Evolutionary conservation across 2,797 vertebrate species (phyloP), one percentile per base, ranked within the genome.

Genomic region (Enteromius argenteus): DNA sequence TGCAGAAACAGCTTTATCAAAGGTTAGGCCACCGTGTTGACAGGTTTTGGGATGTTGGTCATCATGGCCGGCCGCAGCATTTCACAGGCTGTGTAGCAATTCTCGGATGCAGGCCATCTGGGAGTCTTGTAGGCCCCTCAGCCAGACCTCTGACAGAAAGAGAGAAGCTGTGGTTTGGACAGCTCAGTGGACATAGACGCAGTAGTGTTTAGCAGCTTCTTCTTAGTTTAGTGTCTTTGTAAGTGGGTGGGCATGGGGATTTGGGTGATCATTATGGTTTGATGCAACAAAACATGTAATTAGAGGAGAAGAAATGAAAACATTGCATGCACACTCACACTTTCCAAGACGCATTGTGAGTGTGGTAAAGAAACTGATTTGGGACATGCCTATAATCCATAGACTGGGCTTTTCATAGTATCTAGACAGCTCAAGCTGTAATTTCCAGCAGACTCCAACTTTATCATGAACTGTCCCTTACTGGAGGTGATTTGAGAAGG

Each of bases 241-340:
- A 89, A 58, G 72, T 75, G 84, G 88, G 81, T 87, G 87, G 80
- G 80, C 77, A 80, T 77, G 73, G 86, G 91, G 89, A 91, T 93
- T 81, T 81, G 88, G 92, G 91, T 93, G 90, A 89, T 92, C 90
- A 90, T 92, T 17, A 90, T 74, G 91, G 89, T 92, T 92, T 92
- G 90, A 85, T 89, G 87, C 80, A 87, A 79, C 91, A 89, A 21
- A 79, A 51, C 88, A 88, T 89, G 86, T 89, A 91, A 91, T 94
- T 93, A 92, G 88, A 91, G 86, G 87, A 88, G 86, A 89, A 87
- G 78, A 85, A 92, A 93, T 90, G 81, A 93, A 93, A 92, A 93
- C 84, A 90, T 87, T 86, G 83, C 79, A 79, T 87, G 85, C 78
- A 76, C 79, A 11, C 79, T 81, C 74, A 84, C 71, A 88, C 84